Evolutionary conservation across 2,888 invertebrate species (phyloP).

Genomic region (Tetragonisca angustula): DNA sequence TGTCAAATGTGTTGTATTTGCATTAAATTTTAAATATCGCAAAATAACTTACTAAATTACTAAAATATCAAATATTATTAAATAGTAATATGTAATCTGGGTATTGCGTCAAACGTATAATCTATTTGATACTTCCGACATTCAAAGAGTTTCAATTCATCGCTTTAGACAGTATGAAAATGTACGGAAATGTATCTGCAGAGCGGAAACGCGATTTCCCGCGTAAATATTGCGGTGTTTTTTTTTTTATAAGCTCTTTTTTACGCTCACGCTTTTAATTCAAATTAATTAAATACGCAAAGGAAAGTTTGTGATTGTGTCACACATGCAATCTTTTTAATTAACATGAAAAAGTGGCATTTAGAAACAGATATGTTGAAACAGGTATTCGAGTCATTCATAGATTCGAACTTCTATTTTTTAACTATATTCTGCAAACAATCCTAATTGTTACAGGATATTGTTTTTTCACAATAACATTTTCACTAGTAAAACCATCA

Average conservation of each 20-base stretch:
- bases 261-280: background rate
- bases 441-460: too few species aligned
- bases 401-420: background rate
- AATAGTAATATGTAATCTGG: too few species aligned
- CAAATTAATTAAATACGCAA: background rate
- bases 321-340: background rate
- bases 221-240: background rate
- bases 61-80: too few species aligned
- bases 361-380: background rate
- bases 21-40: too few species aligned
- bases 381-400: background rate
- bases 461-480: too few species aligned
- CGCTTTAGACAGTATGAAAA: background rate
- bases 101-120: background rate
- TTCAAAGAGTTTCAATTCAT: background rate
- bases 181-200: background rate
- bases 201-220: background rate
- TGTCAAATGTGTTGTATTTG: too few species aligned
- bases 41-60: too few species aligned
- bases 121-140: background rate
- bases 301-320: background rate
- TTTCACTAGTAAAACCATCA: too few species aligned
- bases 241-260: background rate
- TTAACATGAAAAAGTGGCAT: background rate
- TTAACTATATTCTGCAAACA: too few species aligned